phyloP scores from a whole-genome alignment of 2,113 vertebrate genomes.

The Syngnathus scovelli region DNA sequence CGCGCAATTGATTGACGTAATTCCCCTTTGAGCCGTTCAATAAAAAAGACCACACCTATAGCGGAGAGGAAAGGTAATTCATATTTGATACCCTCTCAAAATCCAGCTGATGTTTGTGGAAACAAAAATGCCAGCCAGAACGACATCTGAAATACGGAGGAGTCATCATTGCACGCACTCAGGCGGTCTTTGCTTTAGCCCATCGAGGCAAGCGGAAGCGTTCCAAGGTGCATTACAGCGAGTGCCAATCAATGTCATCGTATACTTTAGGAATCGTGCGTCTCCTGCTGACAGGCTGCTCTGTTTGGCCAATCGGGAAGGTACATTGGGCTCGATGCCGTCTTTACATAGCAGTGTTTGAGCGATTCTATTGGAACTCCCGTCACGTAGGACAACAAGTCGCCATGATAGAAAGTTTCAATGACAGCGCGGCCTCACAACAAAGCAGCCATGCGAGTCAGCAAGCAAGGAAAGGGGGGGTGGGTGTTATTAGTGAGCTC shows the following conservation, averaged over 20 bases:
- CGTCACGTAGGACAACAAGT: background rate
- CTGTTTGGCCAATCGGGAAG: constrained; percentile 38
- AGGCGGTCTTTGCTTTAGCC: background rate
- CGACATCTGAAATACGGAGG: background rate
- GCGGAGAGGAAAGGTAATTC: constrained; percentile 20
- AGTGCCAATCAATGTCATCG: constrained; percentile 21
- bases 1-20: constrained; percentile 46
- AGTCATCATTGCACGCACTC: background rate
- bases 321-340: constrained; percentile 14
- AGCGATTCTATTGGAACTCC: background rate
- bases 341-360: constrained; percentile 4
- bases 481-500: constrained; percentile 28
- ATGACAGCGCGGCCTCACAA: constrained; percentile 17
- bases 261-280: constrained; percentile 16
- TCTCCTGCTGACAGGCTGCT: constrained; percentile 10
- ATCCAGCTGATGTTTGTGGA: constrained; percentile 12
- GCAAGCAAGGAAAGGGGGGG: background rate
- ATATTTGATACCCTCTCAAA: constrained; percentile 20
- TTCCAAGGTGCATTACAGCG: constrained; percentile 13
- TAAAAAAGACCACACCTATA: constrained; percentile 21
- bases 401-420: constrained; percentile 1
- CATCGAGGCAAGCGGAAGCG: constrained; percentile 13
- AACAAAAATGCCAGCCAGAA: background rate
- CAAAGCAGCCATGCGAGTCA: constrained; percentile 7
- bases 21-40: constrained; percentile 35